phyloP scores from a whole-genome alignment of 2,797 vertebrate species.

The Phyllotis vaccarum region DNA sequence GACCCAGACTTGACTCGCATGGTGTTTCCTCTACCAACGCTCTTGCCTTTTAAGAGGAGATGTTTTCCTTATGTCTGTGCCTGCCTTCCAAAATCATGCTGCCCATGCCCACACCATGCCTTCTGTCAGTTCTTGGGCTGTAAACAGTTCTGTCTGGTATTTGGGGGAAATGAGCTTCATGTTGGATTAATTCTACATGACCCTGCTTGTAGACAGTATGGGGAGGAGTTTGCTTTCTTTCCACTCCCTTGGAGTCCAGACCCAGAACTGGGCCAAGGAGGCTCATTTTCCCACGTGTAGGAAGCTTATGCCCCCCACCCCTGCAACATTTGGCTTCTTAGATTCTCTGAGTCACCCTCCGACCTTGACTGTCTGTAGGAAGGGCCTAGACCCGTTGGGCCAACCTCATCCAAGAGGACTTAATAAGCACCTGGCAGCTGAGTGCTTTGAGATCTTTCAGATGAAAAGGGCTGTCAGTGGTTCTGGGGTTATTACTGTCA shows the following conservation, averaged over 20 bases:
- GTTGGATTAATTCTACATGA: conserved; percentile 80
- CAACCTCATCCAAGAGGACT: conserved; percentile 75
- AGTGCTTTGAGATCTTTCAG: conserved; percentile 81
- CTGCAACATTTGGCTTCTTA: conserved; percentile 74
- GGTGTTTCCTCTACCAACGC: background rate
- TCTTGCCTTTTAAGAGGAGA: conserved; percentile 25
- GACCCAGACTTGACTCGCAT: background rate
- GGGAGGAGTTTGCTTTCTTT: conserved; percentile 76
- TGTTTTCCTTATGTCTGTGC: conserved; percentile 50
- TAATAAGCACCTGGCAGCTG: conserved; percentile 83
- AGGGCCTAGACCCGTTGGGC: conserved; percentile 68
- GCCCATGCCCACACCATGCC: conserved; percentile 36
- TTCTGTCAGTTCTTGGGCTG: conserved; percentile 71
- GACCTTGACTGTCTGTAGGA: conserved; percentile 76
- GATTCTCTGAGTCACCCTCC: conserved; percentile 83
- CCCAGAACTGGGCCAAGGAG: conserved; percentile 76
- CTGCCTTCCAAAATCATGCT: conserved; percentile 59
- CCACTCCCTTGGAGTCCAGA: conserved; percentile 59
- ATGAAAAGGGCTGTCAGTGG: conserved; percentile 81
- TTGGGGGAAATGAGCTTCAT: conserved; percentile 76
- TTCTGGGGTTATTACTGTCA: conserved; percentile 79
- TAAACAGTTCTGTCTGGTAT: conserved; percentile 81
- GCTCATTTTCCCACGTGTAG: conserved; percentile 82
- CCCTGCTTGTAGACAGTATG: conserved; percentile 72
- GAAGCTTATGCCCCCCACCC: conserved; percentile 66